Base-by-base conservation (phyloP, 2,113 vertebrate genomes). In the Pithys albifrons region DNA sequence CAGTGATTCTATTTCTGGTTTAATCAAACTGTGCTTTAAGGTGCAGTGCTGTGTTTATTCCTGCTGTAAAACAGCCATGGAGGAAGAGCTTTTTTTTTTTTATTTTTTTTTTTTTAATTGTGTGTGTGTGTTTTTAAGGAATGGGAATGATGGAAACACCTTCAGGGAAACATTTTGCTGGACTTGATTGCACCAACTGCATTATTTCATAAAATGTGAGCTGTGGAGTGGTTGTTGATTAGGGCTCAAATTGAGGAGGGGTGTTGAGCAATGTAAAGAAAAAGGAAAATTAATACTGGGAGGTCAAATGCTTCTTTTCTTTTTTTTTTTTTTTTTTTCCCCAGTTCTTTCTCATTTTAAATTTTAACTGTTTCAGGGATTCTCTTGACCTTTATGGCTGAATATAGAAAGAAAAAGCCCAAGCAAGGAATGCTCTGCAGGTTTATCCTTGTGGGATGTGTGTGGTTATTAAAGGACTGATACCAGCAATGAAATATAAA, bases 191-290 rank as follows among this genome's bases (percentile, higher is more conserved):
- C 92, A 95, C 93, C 96, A 93, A 95, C 91, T 57, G 5, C 55
- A 4, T 91, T 91, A 89, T 91, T 93, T 78, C 52, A 23, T 95
- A 86, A 96, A 92, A 96, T 91, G 80, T 97, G 95, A 95, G 96
- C 96, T 83, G 90, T 92, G 95, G 96, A 96, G 96, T 91, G 92
- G 61, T 78, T 96, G 94, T 95, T 96, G 95, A 96, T 97, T 95
- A 91, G 93, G 82, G 65, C 82, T 91, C 70, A 72, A 74, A 95
- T 87, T 85, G 86, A 93, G 78, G 58, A 85, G 92, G 18, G 62
- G 65, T 35, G 52, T 80, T 57, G 78, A 97, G 75, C 79, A 75
- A 82, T 45, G 52, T 91, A 95, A 96, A 95, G 87, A 91, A 89
- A 88, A 89, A 62, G 91, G 88, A 94, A 94, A 93, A 95, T 89